These are phyloP conservation scores for Maniola hyperantus DNA, from an alignment of 2,888 invertebrate species.

Conservation along the genomic window DNA sequence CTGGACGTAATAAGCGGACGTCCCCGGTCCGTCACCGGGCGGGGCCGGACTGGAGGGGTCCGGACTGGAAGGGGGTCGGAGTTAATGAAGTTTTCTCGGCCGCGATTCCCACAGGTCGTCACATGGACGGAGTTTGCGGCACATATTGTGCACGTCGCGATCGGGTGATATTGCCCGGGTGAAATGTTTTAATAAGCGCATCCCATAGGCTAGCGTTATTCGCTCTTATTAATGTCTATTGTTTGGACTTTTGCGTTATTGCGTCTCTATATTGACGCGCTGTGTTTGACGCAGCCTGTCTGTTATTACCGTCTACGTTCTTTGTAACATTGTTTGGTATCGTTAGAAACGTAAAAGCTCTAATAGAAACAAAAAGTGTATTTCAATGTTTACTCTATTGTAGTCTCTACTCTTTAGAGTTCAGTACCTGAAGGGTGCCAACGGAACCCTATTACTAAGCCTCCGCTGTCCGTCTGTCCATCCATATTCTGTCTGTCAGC, in stretches of 20 bases:
- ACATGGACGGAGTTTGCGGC: conserved; percentile 77
- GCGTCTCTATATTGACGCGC: conserved; percentile 60
- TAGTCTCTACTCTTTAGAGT: too few species aligned
- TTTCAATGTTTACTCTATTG: background rate
- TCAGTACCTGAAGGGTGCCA: too few species aligned
- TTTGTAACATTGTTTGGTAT: conserved; percentile 21
- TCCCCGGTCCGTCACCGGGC: conserved; percentile 65
- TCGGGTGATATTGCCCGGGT: conserved; percentile 76
- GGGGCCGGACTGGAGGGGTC: conserved; percentile 40
- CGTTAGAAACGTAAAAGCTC: background rate
- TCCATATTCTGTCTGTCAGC: too few species aligned
- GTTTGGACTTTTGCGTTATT: conserved; percentile 79
- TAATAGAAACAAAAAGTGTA: background rate
- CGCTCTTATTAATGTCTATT: conserved; percentile 80
- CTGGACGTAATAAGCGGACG: conserved; percentile 79
- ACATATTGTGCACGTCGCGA: conserved; percentile 79
- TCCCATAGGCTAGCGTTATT: conserved; percentile 54
- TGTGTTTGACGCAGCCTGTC: conserved; percentile 42
- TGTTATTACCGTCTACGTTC: conserved; percentile 39
- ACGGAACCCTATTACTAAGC: too few species aligned
- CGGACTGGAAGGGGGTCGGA: conserved; percentile 59
- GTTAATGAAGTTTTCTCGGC: conserved; percentile 83
- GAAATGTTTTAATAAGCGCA: conserved; percentile 56
- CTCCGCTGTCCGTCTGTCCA: too few species aligned
- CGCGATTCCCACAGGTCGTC: conserved; percentile 83